Evolutionary conservation across 2,113 vertebrate genomes (phyloP).

Genomic region (Phyllostomus discolor): DNA sequence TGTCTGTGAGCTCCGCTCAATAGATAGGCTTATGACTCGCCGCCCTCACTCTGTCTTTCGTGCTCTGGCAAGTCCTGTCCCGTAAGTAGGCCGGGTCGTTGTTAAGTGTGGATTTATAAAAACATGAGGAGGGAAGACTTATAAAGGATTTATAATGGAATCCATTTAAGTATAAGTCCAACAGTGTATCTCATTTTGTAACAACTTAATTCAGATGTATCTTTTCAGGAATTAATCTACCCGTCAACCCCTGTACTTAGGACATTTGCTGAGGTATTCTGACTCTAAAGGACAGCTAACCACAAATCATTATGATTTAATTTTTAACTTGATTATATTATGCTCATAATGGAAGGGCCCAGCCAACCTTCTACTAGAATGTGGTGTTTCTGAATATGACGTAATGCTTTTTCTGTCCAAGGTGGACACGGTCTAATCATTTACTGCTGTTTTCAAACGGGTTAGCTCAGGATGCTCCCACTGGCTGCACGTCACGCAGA

Average conservation of each 20-base stretch:
- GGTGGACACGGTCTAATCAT: neutral
- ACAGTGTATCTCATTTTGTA: neutral
- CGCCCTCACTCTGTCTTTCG: neutral
- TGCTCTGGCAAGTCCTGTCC: neutral
- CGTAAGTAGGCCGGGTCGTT: neutral
- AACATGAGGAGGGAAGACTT: neutral
- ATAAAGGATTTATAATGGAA: neutral
- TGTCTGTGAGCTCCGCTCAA: neutral
- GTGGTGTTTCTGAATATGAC: neutral
- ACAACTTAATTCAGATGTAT: neutral
- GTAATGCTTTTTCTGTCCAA: neutral
- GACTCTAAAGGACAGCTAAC: constrained; percentile 20
- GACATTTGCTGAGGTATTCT: neutral
- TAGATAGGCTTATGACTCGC: neutral
- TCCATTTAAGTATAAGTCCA: neutral
- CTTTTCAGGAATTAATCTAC: constrained; percentile 7
- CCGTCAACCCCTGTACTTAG: neutral
- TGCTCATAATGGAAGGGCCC: neutral
- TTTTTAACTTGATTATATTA: neutral
- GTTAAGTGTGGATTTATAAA: neutral
- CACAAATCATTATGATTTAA: neutral
- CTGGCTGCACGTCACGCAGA: neutral
- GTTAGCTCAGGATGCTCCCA: neutral
- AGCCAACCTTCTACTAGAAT: neutral
- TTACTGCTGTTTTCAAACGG: constrained; percentile 19